Evolutionary conservation across 2,797 vertebrate genomes (phyloP).

Genomic region (Dicrostonyx torquatus): DNA sequence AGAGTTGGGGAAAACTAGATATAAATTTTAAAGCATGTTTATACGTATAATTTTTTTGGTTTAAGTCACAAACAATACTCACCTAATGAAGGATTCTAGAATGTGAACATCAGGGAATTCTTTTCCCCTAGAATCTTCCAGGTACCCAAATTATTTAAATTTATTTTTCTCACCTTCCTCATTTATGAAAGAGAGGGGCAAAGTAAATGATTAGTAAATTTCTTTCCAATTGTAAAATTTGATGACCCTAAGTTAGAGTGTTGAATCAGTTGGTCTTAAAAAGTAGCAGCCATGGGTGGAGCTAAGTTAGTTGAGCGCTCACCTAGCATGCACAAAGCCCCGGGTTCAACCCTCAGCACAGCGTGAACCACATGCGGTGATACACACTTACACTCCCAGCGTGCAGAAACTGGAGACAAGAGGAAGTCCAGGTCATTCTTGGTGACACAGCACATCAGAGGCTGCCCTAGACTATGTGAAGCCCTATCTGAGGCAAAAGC

Average conservation of each 20-base stretch:
- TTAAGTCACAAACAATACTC: constrained; percentile 2
- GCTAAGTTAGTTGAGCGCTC: background rate
- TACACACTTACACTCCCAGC: no score
- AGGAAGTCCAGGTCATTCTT: background rate
- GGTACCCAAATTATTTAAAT: background rate
- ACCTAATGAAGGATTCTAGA: background rate
- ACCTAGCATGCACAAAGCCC: no score
- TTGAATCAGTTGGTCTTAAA: constrained; percentile 4
- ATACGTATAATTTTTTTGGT: background rate
- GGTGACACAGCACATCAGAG: background rate
- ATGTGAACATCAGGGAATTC: background rate
- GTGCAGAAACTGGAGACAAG: background rate
- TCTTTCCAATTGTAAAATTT: constrained; percentile 29
- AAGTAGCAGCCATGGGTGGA: background rate
- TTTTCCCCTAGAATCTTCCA: background rate
- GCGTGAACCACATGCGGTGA: background rate
- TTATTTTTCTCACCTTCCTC: background rate
- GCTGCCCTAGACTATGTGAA: background rate
- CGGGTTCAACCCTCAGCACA: background rate
- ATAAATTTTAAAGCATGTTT: constrained; percentile 18
- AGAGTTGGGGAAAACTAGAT: background rate
- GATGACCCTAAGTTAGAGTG: background rate
- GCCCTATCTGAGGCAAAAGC: background rate
- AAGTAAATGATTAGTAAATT: background rate
- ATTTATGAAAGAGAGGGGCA: background rate